phyloP scores from a whole-genome alignment of 2,888 invertebrate species.

The Palloptera scutellata region DNA sequence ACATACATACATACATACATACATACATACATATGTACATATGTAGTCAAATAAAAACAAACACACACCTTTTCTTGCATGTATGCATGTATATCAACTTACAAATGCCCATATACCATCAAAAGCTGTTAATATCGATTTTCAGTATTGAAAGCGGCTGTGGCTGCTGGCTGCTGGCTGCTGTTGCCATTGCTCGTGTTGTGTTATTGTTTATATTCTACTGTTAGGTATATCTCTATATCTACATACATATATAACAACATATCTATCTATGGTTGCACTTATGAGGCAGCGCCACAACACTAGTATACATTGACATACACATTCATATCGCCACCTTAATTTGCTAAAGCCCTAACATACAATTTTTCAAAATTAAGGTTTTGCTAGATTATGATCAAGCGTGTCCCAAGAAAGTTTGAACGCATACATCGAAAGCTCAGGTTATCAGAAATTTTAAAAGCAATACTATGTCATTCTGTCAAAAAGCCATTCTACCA shows the following conservation, averaged over 20 bases:
- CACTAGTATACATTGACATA: too few species aligned
- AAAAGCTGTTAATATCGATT: slow-evolving; percentile 27
- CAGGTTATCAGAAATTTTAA: too few species aligned
- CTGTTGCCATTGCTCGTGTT: neutral
- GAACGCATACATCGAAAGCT: too few species aligned
- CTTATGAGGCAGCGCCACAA: neutral
- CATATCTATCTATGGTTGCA: neutral
- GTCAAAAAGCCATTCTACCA: too few species aligned
- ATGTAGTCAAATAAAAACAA: slow-evolving; percentile 1
- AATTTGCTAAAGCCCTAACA: too few species aligned
- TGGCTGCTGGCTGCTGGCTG: neutral
- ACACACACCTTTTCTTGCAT: neutral
- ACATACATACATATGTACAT: neutral
- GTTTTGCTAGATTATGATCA: too few species aligned
- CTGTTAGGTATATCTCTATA: neutral
- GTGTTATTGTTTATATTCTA: neutral
- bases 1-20: neutral
- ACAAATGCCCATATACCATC: slow-evolving; percentile 13
- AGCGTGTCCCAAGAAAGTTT: too few species aligned
- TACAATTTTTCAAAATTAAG: too few species aligned
- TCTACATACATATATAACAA: slow-evolving; percentile 1
- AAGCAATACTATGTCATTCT: too few species aligned
- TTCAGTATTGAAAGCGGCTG: slow-evolving; percentile 24
- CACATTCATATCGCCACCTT: too few species aligned
- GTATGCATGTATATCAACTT: neutral